A percentile compares a stretch with the other conserved stretches of the same genome.
These are phyloP conservation scores for Gonocerus acuteangulatus DNA, from an alignment of 2,888 invertebrate genomes.

Conservation along the genomic window DNA sequence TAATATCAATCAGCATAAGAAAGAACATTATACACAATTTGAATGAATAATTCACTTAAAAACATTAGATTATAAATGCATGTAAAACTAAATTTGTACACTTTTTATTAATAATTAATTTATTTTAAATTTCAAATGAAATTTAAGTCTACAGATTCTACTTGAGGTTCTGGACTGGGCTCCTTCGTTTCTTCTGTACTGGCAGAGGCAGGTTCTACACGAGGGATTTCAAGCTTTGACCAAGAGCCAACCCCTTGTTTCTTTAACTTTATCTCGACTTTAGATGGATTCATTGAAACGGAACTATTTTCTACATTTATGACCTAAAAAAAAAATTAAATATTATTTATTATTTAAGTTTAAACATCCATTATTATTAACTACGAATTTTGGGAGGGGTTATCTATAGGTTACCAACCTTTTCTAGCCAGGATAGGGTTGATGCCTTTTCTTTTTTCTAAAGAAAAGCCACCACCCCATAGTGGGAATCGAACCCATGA, in stretches of 20 bases:
- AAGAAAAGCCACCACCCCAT: no score
- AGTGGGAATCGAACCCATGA: no score
- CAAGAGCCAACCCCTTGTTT: slow-evolving; percentile 81
- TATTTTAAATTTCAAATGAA: slow-evolving; percentile 49
- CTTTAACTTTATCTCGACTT: slow-evolving; percentile 84
- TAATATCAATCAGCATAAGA: no score
- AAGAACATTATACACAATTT: no score
- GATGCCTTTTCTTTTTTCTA: no score
- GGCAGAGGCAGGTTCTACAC: slow-evolving; percentile 34
- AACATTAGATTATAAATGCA: background rate
- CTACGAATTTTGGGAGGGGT: no score
- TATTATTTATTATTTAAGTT: no score
- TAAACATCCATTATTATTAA: no score
- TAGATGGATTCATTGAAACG: slow-evolving; percentile 75
- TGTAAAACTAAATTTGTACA: background rate
- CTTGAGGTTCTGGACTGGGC: slow-evolving; percentile 44
- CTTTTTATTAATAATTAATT: background rate
- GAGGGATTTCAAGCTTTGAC: slow-evolving; percentile 64
- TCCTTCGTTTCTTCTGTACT: slow-evolving; percentile 13
- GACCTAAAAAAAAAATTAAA: slow-evolving; percentile 53
- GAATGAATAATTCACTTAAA: no score
- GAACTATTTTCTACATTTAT: slow-evolving; percentile 62
- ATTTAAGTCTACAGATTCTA: slow-evolving; percentile 66
- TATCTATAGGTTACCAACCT: no score
- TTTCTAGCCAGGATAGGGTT: no score